Base-by-base conservation (phyloP, 2,797 vertebrate genomes). In the Lithobates pipiens region DNA sequence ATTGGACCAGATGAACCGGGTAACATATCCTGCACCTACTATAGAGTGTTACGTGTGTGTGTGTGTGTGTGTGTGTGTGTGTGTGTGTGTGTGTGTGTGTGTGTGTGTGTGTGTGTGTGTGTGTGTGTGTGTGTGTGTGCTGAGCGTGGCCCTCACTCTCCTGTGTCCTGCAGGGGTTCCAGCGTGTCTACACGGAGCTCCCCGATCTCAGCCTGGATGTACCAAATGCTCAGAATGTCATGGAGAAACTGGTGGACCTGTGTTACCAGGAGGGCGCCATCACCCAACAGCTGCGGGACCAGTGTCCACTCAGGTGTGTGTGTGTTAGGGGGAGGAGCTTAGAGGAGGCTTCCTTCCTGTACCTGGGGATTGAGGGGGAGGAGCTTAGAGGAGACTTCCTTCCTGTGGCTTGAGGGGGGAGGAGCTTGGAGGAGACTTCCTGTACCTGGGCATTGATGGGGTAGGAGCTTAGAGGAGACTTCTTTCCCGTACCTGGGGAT, bases 1-100 rank as follows among this genome's bases (percentile, higher is more conserved):
- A 18, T 92, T 97, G 91, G 96, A 97, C 91, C 96, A 97, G 92
- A 97, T 97, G 96, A 96, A 97, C 92, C 92, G 96, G 92, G 96
- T 96, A 78, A 77, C 92, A 3, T 25, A 23, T 39, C 3, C 71
- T 8, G 0, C 54, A 2, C 3, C 16, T 11, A 9, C 5, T 16
- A 39, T 21, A 18, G 42, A 0, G 54, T 2, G 36, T 9, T 46
- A n/a, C 27, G 36, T 79, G 3, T 44, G 3, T 23, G 15, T 69
- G 29, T 2, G 18, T 79, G 3, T 44, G 3, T 23, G 36, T 79
- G 3, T 44, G 3, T 23, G 36, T 79, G 3, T 44, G 3, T 23
- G 36, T 79, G 3, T 44, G 3, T 23, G 36, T 79, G 3, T 44
- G 3, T 23, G 36, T 79, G 3, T 44, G 3, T 23, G 36, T 79